Evolutionary conservation across 2,888 invertebrate species (phyloP).

Genomic region (Agonopterix arenella): DNA sequence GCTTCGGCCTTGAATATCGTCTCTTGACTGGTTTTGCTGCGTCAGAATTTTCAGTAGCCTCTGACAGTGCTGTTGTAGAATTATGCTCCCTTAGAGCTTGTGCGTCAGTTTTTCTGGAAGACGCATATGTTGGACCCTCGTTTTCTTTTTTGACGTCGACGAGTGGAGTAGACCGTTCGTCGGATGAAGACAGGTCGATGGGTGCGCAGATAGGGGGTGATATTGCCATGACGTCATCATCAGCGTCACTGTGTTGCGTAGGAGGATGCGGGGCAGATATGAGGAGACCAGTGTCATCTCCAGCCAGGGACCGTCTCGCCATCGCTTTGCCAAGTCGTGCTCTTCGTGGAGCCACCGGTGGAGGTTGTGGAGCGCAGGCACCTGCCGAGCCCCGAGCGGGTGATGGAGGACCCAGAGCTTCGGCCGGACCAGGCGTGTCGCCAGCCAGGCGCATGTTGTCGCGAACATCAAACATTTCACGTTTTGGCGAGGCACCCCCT

Average conservation of each 20-base stretch:
- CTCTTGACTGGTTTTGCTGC: slow-evolving; percentile 56
- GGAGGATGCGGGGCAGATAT: slow-evolving; percentile 45
- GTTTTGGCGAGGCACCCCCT: slow-evolving; percentile 66
- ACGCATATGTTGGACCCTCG: slow-evolving; percentile 55
- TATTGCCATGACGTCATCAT: slow-evolving; percentile 70
- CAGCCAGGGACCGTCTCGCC: slow-evolving; percentile 79
- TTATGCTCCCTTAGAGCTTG: slow-evolving; percentile 64
- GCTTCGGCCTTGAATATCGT: slow-evolving; percentile 62
- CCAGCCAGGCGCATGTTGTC: slow-evolving; percentile 53
- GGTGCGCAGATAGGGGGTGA: slow-evolving; percentile 62
- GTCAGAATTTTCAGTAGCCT: slow-evolving; percentile 36
- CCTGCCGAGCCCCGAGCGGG: slow-evolving; percentile 83
- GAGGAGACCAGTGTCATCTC: slow-evolving; percentile 72
- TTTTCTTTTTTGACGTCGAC: slow-evolving; percentile 70
- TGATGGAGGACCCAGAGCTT: slow-evolving; percentile 78
- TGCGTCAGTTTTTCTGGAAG: slow-evolving; percentile 58
- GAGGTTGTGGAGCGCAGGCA: slow-evolving; percentile 79
- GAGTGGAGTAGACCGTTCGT: slow-evolving; percentile 60
- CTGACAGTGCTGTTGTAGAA: slow-evolving; percentile 35
- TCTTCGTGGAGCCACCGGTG: slow-evolving; percentile 56
- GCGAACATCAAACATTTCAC: slow-evolving; percentile 57
- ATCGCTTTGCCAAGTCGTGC: slow-evolving; percentile 79
- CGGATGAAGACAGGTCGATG: slow-evolving; percentile 68
- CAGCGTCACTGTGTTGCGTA: slow-evolving; percentile 61
- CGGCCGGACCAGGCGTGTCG: slow-evolving; percentile 49